phyloP scores from a whole-genome alignment of 1,140 invertebrate species.

The Trichonephila clavipes region DNA sequence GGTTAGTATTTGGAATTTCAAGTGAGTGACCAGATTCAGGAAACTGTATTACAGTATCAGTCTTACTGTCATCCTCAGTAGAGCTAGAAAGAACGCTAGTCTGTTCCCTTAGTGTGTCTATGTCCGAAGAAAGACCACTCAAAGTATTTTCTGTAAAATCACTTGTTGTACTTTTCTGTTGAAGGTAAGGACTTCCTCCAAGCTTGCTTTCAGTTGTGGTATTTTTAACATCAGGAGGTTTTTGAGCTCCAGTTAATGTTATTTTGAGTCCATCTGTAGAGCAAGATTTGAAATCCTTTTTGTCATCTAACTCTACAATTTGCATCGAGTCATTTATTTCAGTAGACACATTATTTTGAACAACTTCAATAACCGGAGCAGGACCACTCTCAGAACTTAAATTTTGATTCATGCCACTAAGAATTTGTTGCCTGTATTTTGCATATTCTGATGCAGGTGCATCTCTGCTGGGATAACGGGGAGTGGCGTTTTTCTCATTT shows the following conservation, averaged over 20 bases:
- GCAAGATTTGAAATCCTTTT: slow-evolving; percentile 34
- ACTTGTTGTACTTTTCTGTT: slow-evolving; percentile 89
- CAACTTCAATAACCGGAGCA: slow-evolving; percentile 18
- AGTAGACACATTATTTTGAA: background rate
- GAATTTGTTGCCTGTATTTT: slow-evolving; percentile 69
- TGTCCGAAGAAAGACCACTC: slow-evolving; percentile 91
- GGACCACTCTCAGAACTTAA: slow-evolving; percentile 4
- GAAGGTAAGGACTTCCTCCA: background rate
- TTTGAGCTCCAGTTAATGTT: slow-evolving; percentile 68
- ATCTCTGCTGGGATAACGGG: slow-evolving; percentile 74
- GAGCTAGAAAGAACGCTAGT: slow-evolving; percentile 50
- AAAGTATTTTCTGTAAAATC: slow-evolving; percentile 90
- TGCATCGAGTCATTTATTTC: background rate
- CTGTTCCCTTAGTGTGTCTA: slow-evolving; percentile 84
- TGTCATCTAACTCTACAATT: background rate
- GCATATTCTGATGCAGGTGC: slow-evolving; percentile 75
- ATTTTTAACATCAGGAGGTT: slow-evolving; percentile 34
- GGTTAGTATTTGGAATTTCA: slow-evolving; percentile 58
- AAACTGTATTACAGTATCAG: slow-evolving; percentile 60
- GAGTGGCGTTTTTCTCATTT: slow-evolving; percentile 57
- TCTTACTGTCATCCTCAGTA: slow-evolving; percentile 63
- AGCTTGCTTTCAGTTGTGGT: background rate
- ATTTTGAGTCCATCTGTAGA: slow-evolving; percentile 60
- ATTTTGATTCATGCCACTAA: slow-evolving; percentile 62
- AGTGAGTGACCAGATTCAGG: slow-evolving; percentile 1